Percentiles rank a stretch among this genome's conserved stretches.
Evolutionary conservation across 53 echinoderm and acorn worm species (phyloP).

Genomic region (Hippasteria phrygiana): DNA sequence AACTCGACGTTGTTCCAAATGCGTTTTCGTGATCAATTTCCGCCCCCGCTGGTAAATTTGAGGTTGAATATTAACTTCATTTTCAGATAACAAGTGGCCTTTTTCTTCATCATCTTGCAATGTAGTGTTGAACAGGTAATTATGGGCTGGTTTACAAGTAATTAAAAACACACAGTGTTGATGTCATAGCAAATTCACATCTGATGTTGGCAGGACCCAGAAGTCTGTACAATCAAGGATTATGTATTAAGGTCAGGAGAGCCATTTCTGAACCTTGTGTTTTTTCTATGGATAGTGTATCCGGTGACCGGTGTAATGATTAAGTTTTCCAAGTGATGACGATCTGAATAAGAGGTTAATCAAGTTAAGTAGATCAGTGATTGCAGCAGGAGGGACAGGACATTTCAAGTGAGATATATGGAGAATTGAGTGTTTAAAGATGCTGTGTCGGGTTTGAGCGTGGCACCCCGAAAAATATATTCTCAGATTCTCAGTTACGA

Average conservation of each 20-base stretch:
- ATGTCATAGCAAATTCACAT: not conserved
- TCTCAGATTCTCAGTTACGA: too few relatives aligned
- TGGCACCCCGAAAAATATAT: too few relatives aligned
- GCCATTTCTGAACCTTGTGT: not conserved
- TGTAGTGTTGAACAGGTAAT: not conserved
- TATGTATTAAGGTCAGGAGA: not conserved
- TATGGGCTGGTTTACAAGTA: not conserved
- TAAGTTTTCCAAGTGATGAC: too few relatives aligned
- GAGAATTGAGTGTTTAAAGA: too few relatives aligned
- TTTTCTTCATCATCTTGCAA: not conserved
- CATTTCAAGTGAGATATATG: too few relatives aligned
- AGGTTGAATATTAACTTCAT: slow-evolving; percentile 34
- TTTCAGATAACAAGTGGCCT: not conserved
- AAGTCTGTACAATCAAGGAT: not conserved
- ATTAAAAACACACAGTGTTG: not conserved
- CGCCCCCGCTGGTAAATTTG: not conserved
- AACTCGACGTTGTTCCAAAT: not conserved
- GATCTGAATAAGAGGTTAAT: too few relatives aligned
- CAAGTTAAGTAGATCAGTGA: too few relatives aligned
- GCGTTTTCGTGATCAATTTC: slow-evolving; percentile 34
- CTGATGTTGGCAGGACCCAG: not conserved
- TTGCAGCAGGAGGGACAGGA: too few relatives aligned
- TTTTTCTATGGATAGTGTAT: not conserved
- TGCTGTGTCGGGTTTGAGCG: too few relatives aligned
- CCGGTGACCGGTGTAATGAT: too few relatives aligned